phyloP scores from a whole-genome alignment of 2,113 vertebrate species.

The Nycticryphes semicollaris region DNA sequence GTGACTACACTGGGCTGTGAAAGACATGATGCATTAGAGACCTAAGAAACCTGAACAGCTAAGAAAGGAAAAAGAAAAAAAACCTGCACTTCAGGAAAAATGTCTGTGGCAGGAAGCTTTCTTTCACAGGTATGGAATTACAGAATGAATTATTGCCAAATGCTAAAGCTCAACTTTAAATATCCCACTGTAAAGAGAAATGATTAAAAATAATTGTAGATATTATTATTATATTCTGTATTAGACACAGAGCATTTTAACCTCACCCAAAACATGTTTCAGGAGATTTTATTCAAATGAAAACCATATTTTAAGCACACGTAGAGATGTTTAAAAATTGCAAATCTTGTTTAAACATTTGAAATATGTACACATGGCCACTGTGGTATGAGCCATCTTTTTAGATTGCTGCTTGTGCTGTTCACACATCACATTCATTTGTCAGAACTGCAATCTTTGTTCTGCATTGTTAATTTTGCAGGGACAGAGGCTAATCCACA shows the following conservation, averaged over 20 bases:
- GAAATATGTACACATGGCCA: background rate
- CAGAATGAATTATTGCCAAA: background rate
- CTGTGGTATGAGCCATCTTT: background rate
- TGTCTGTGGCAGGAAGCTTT: background rate
- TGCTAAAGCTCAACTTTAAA: background rate
- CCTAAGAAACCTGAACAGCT: background rate
- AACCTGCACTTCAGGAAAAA: background rate
- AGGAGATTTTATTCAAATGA: background rate
- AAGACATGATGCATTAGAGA: background rate
- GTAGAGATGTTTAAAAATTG: background rate
- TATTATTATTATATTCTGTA: background rate
- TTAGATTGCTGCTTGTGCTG: background rate
- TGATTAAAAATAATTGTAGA: background rate
- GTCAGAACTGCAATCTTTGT: background rate
- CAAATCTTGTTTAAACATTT: background rate
- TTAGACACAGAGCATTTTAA: background rate
- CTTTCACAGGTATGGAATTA: background rate
- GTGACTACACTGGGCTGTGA: background rate
- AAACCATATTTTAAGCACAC: background rate
- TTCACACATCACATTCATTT: background rate
- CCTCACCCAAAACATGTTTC: background rate
- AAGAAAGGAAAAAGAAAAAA: background rate
- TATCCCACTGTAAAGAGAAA: background rate
- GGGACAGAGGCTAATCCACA: background rate
- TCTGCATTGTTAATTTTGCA: background rate